phyloP scores from a whole-genome alignment of 2,888 invertebrate genomes.

The Lasioglossum vierecki region DNA sequence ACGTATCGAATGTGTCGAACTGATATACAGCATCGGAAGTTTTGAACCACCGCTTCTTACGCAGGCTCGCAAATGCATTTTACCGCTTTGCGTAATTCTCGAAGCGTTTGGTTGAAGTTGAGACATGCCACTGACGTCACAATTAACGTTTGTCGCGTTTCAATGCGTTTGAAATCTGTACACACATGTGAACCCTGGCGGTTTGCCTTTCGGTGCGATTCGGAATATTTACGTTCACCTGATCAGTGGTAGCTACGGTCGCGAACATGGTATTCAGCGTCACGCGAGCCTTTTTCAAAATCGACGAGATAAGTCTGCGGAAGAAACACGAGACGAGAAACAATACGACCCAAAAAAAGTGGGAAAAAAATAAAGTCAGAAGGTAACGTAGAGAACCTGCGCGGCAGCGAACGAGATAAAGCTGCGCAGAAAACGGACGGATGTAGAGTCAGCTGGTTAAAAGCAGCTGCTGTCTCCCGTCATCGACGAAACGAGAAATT shows the following conservation, averaged over 20 bases:
- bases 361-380: slow-evolving; percentile 14
- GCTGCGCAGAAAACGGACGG: slow-evolving; percentile 57
- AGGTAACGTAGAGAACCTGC: slow-evolving; percentile 46
- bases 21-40: neutral
- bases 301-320: neutral
- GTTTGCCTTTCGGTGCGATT: slow-evolving; percentile 14
- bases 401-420: slow-evolving; percentile 44
- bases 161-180: slow-evolving; percentile 13
- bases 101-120: slow-evolving; percentile 23
- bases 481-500: slow-evolving; percentile 73
- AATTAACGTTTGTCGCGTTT: slow-evolving; percentile 46
- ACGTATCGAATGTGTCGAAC: neutral
- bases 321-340: neutral
- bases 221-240: slow-evolving; percentile 36
- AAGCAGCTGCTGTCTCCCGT: slow-evolving; percentile 78
- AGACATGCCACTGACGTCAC: slow-evolving; percentile 46
- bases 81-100: slow-evolving; percentile 27
- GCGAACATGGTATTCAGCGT: slow-evolving; percentile 6
- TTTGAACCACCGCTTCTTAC: neutral
- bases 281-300: neutral
- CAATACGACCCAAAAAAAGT: neutral
- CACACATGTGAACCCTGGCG: neutral
- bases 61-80: slow-evolving; percentile 10
- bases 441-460: slow-evolving; percentile 81
- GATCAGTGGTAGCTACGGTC: neutral